phyloP scores from a whole-genome alignment of 1,140 invertebrate genomes.

The Mamestra configurata region DNA sequence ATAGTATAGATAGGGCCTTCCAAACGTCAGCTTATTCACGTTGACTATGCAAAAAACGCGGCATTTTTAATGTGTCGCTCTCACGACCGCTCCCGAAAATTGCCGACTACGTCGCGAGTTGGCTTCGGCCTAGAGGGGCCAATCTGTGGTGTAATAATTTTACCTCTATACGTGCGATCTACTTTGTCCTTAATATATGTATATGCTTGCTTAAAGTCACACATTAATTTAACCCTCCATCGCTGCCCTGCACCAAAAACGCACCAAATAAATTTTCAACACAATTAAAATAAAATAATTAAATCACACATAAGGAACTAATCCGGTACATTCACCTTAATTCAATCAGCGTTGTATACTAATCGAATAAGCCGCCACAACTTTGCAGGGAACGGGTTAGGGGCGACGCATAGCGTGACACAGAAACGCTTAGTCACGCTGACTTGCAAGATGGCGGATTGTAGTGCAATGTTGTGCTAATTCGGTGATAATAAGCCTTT shows the following conservation, averaged over 20 bases:
- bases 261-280: slow-evolving; percentile 8
- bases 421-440: slow-evolving; percentile 60
- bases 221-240: not conserved
- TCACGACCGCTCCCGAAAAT: no score
- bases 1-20: no score
- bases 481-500: slow-evolving; percentile 35
- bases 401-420: slow-evolving; percentile 61
- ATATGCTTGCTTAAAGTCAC: no score
- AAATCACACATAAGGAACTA: slow-evolving; percentile 75
- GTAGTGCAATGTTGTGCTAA: slow-evolving; percentile 20
- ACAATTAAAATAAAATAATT: slow-evolving; percentile 62
- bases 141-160: no score
- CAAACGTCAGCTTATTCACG: no score
- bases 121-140: no score
- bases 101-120: no score
- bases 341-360: slow-evolving; percentile 82
- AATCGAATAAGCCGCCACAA: slow-evolving; percentile 85
- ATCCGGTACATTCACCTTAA: slow-evolving; percentile 81
- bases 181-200: no score
- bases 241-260: not conserved
- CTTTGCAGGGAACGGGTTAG: slow-evolving; percentile 72
- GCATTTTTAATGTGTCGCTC: no score
- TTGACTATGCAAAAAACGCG: no score
- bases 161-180: no score
- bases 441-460: slow-evolving; percentile 1